phyloP scores from a whole-genome alignment of 64 coral and sea anemone species.

The Platygyra sinensis region DNA sequence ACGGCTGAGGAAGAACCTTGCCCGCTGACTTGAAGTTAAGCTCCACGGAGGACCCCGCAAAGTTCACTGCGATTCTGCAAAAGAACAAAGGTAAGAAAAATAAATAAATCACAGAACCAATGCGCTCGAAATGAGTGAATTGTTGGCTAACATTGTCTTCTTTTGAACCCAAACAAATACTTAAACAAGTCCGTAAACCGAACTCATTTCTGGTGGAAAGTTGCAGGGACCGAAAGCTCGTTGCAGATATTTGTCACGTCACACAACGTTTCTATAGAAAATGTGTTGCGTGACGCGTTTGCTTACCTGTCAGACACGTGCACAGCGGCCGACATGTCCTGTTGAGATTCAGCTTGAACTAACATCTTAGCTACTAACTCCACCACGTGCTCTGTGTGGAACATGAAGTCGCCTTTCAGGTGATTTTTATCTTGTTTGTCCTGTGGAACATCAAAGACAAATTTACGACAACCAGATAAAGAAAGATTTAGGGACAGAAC shows the following conservation, averaged over 20 bases:
- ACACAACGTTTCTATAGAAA: too few relatives aligned
- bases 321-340: conserved; percentile 58
- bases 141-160: too few relatives aligned
- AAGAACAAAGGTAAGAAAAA: background rate
- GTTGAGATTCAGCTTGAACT: conserved; percentile 71
- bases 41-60: conserved; percentile 32
- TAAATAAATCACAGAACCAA: background rate
- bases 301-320: conserved; percentile 79
- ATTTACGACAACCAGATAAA: background rate
- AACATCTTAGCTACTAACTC: conserved; percentile 82
- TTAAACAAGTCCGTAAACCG: too few relatives aligned
- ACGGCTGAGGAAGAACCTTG: conserved; percentile 25
- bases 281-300: background rate
- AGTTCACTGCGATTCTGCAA: conserved; percentile 58
- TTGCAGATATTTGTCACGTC: too few relatives aligned
- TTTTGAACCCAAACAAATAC: too few relatives aligned
- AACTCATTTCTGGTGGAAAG: too few relatives aligned
- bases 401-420: conserved; percentile 87
- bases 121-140: too few relatives aligned
- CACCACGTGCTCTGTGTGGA: conserved; percentile 86
- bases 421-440: conserved; percentile 90
- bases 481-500: background rate
- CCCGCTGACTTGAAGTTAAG: conserved; percentile 38
- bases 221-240: too few relatives aligned
- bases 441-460: conserved; percentile 28